These are phyloP conservation scores for Ditylenchus dipsaci DNA, from an alignment of 1,140 invertebrate genomes.

Conservation along the genomic window DNA sequence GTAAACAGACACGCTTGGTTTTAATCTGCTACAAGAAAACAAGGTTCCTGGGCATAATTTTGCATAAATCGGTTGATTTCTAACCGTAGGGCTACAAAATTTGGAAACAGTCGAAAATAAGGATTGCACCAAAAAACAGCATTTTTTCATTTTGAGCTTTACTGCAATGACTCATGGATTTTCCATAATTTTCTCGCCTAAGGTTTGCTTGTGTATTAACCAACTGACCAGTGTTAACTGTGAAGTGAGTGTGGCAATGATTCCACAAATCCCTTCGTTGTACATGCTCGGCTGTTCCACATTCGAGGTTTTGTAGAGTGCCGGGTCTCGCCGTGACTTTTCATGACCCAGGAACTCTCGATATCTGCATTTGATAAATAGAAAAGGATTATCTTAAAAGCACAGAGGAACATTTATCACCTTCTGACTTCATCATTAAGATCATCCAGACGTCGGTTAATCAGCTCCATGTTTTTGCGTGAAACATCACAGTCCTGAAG, in stretches of 20 bases:
- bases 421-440: conserved; percentile 27
- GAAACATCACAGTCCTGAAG: conserved; percentile 33
- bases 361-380: conserved; percentile 8
- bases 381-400: not conserved
- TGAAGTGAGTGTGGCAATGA: conserved; percentile 26
- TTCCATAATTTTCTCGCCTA: not conserved
- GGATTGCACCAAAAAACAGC: not conserved
- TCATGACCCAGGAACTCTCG: conserved; percentile 33
- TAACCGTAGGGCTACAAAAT: too few relatives aligned
- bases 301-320: conserved; percentile 33
- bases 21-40: too few relatives aligned
- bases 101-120: too few relatives aligned
- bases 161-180: not conserved
- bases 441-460: conserved; percentile 28
- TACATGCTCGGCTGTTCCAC: conserved; percentile 21
- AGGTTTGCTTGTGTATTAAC: too few relatives aligned
- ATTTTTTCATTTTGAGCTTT: not conserved
- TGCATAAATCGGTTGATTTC: too few relatives aligned
- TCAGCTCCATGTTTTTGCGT: conserved; percentile 25
- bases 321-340: conserved; percentile 29
- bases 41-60: too few relatives aligned
- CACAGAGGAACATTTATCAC: not conserved
- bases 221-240: conserved; percentile 24
- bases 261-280: conserved; percentile 30
- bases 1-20: too few relatives aligned